Percentiles rank a stretch among this genome's conserved stretches.
phyloP scores from a whole-genome alignment of 2,797 vertebrate species.

The Hippocampus kuda region DNA sequence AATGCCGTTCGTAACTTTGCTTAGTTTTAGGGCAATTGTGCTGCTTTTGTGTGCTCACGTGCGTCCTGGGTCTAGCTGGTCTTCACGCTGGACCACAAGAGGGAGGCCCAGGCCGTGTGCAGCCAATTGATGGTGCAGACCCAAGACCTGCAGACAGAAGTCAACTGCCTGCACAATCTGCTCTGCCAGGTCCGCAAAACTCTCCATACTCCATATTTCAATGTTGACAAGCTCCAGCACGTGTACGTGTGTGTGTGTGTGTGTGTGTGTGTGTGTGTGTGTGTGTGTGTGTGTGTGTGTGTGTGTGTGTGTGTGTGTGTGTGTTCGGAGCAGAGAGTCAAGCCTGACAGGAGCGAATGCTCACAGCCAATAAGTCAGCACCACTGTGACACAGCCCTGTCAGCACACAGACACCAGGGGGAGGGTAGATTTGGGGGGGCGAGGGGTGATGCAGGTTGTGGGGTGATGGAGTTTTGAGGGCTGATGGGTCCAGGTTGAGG shows the following conservation, averaged over 20 bases:
- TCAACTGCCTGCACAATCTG: constrained; percentile 71
- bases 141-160: constrained; percentile 75
- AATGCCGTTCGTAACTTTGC: too few relatives aligned
- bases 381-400: constrained; percentile 74
- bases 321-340: constrained; percentile 63
- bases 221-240: constrained; percentile 40
- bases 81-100: constrained; percentile 73
- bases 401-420: constrained; percentile 74
- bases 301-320: constrained; percentile 12
- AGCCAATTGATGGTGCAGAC: constrained; percentile 68
- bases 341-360: constrained; percentile 70
- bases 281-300: background rate
- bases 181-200: constrained; percentile 70
- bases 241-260: background rate
- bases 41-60: background rate
- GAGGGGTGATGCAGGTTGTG: constrained; percentile 14
- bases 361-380: constrained; percentile 88
- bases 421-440: constrained; percentile 54
- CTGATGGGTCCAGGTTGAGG: constrained; percentile 37
- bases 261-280: constrained; percentile 16
- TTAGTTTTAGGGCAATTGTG: background rate
- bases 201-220: constrained; percentile 8
- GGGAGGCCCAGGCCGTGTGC: constrained; percentile 68
- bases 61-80: constrained; percentile 63
- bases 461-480: constrained; percentile 40